These are phyloP conservation scores for Agelas oroides DNA, from an alignment of 37 sponge, comb jelly and placozoan genomes.

Conservation along the genomic window DNA sequence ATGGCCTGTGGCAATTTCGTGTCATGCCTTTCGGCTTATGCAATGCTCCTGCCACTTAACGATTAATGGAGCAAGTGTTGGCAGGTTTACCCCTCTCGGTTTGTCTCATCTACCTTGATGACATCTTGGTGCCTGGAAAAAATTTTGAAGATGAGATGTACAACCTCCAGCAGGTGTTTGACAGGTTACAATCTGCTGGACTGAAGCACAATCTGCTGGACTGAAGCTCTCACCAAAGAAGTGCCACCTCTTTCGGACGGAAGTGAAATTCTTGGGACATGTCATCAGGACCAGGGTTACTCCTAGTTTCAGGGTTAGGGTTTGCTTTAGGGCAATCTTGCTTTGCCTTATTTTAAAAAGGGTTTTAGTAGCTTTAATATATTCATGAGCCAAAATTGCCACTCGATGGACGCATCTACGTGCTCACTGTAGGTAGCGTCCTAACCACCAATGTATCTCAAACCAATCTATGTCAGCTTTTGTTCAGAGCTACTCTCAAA, in stretches of 20 bases:
- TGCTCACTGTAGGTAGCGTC: too few species aligned
- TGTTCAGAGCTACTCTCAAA: too few species aligned
- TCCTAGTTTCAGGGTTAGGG: too few species aligned
- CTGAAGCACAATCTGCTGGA: too few species aligned
- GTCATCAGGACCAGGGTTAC: too few species aligned
- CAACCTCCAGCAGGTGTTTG: neutral
- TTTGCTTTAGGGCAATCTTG: too few species aligned
- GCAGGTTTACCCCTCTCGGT: neutral
- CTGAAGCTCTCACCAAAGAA: constrained; percentile 15
- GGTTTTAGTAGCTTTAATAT: too few species aligned
- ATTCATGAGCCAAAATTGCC: too few species aligned
- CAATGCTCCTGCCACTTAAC: constrained; percentile 7
- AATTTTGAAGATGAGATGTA: constrained; percentile 1
- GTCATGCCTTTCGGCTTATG: constrained; percentile 16
- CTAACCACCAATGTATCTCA: too few species aligned
- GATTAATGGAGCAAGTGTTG: constrained; percentile 1
- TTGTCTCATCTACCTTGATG: constrained; percentile 10
- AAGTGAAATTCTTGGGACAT: constrained; percentile 11
- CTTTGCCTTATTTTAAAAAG: too few species aligned
- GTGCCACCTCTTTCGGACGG: neutral
- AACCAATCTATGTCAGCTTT: too few species aligned
- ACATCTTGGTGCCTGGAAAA: neutral
- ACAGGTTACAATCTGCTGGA: neutral
- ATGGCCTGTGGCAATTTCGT: neutral
- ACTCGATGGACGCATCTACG: too few species aligned